Base-by-base conservation (phyloP, 2,797 vertebrate genomes). In the Pangasius sanitwongsei region DNA sequence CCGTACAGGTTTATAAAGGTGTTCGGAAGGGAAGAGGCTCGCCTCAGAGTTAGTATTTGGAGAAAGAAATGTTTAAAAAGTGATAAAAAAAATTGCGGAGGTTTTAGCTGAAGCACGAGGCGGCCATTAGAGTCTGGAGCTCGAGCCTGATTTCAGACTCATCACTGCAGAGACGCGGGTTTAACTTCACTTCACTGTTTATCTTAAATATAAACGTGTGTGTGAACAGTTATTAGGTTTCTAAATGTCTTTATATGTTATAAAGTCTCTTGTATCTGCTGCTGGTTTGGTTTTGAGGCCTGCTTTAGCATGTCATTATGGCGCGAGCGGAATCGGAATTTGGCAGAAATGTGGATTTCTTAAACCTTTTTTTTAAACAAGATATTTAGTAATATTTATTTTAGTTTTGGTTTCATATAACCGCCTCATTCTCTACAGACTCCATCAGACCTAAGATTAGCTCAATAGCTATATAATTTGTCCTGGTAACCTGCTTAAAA, bases 21-120 rank as follows among this genome's bases (percentile, higher is more conserved):
- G 6, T 83, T 37, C 25, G 1, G 55, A 8, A 5, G 11, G 25
- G 2, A 23, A 18, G 0, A 13, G 0, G n/a, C 9, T 2, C 2
- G 4, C 9, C 0, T 3, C 3, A 7, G 85, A 12, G 37, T 3
- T 3, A 0, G 5, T 12, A 15, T 77, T 44, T 15, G 4, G 0
- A 2, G 11, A 20, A 1, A 18, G 34, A 41, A 41, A 6, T 11
- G 23, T 57, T 69, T 69, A 57, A 87, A 81, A n/a, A 57, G 20
- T 18, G 3, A 34, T n/a, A 28, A 69, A 37, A 37, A 86, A 31
- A 3, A 48, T 48, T 3, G 8, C 3, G 25, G 9, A 6, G 0
- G 67, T 6, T n/a, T 4, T 11, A 23, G n/a, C 70, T 28, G 25
- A 6, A 53, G 44, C 75, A 20, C 18, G 12, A 15, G 44, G 63